phyloP scores from a whole-genome alignment of 2,888 invertebrate genomes.

The Microctonus hyperodae region DNA sequence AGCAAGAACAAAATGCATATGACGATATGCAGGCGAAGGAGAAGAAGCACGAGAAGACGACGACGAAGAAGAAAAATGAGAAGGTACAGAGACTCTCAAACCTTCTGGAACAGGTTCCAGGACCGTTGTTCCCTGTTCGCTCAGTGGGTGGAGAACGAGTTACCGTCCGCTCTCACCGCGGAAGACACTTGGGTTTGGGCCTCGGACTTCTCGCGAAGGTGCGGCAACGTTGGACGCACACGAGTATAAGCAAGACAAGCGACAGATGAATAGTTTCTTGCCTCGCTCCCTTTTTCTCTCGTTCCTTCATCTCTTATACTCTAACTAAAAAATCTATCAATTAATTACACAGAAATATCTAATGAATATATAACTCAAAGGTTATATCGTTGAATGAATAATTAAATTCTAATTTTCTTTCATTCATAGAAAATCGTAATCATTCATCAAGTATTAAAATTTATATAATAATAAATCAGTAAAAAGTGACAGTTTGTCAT shows the following conservation, averaged over 20 bases:
- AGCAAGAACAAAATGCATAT: slow-evolving; percentile 30
- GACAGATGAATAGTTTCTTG: slow-evolving; percentile 14
- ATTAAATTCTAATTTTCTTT: background rate
- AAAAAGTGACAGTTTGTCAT: slow-evolving; percentile 17
- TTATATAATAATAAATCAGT: slow-evolving; percentile 3
- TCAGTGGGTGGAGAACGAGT: slow-evolving; percentile 57
- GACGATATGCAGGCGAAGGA: slow-evolving; percentile 13
- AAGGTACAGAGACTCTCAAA: slow-evolving; percentile 52
- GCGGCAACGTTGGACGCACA: slow-evolving; percentile 48
- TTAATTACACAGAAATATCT: slow-evolving; percentile 22
- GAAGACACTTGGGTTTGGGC: slow-evolving; percentile 53
- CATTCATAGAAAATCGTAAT: background rate
- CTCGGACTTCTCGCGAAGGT: slow-evolving; percentile 35
- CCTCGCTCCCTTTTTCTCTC: background rate
- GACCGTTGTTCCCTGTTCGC: slow-evolving; percentile 51
- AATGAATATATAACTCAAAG: background rate
- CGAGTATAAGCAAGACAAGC: slow-evolving; percentile 17
- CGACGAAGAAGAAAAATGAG: background rate
- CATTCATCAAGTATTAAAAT: background rate
- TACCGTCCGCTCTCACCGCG: slow-evolving; percentile 45
- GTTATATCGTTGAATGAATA: background rate
- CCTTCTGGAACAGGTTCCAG: slow-evolving; percentile 55
- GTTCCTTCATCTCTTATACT: background rate
- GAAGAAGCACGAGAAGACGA: slow-evolving; percentile 23
- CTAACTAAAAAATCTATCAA: slow-evolving; percentile 16